Percentiles rank a stretch among this genome's conserved stretches.
Evolutionary conservation across 2,113 vertebrate genomes (phyloP).

Genomic region (Bettongia penicillata): DNA sequence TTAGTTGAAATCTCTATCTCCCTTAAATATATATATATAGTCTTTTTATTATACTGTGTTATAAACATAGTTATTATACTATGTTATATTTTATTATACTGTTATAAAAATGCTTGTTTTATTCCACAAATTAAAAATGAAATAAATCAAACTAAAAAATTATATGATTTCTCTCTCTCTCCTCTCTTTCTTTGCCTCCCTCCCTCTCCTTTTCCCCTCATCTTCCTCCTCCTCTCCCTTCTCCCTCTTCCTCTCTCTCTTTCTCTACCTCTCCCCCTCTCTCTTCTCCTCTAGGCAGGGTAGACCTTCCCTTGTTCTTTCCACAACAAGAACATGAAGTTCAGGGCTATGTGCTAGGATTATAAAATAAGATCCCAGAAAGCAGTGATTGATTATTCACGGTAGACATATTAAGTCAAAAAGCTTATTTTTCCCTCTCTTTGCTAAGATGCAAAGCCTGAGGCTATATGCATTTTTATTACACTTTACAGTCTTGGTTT

Average conservation of each 20-base stretch:
- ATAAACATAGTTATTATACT: neutral
- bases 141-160: neutral
- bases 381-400: slow-evolving; percentile 74
- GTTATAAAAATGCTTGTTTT: neutral
- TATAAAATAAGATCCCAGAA: slow-evolving; percentile 75
- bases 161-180: neutral
- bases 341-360: slow-evolving; percentile 63
- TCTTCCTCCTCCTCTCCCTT: neutral
- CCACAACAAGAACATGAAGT: slow-evolving; percentile 55
- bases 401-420: slow-evolving; percentile 76
- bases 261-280: neutral
- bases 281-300: slow-evolving; percentile 13
- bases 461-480: slow-evolving; percentile 81
- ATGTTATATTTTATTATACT: too few relatives aligned
- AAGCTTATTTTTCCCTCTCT: slow-evolving; percentile 72
- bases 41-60: neutral
- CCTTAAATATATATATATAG: neutral
- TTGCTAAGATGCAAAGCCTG: slow-evolving; percentile 71
- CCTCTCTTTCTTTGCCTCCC: neutral
- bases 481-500: slow-evolving; percentile 75
- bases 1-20: neutral
- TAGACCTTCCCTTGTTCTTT: slow-evolving; percentile 54
- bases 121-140: neutral
- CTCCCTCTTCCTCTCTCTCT: neutral
- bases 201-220: neutral